Conservation (phyloP, 2,888 invertebrate genomes). For the Suillia variegata region DNA sequence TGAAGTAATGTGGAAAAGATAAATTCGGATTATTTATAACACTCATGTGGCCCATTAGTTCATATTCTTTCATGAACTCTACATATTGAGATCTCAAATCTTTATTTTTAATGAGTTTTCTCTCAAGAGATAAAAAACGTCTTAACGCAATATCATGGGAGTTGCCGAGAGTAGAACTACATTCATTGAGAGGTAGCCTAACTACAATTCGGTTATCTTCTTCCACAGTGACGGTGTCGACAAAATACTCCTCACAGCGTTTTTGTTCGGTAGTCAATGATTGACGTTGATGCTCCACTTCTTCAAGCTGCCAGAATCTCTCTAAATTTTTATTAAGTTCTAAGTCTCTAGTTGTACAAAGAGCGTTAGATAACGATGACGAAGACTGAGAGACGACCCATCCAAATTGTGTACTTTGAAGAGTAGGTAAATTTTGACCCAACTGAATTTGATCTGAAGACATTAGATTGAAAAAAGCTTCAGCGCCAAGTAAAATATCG, state of each 20-base stretch:
- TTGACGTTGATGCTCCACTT: not conserved
- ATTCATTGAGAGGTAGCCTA: not conserved
- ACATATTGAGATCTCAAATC: not conserved
- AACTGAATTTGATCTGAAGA: constrained; percentile 6
- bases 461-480: constrained; percentile 14
- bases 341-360: not conserved
- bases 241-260: not conserved
- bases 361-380: not conserved
- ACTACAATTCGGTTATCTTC: not conserved
- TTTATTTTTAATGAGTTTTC: not conserved
- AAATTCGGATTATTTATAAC: not conserved
- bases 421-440: constrained; percentile 6
- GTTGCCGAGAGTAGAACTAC: too few species aligned
- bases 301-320: not conserved
- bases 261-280: not conserved
- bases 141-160: too few species aligned
- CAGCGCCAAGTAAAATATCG: constrained; percentile 14
- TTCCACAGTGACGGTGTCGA: not conserved
- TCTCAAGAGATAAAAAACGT: not conserved
- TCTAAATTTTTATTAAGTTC: not conserved
- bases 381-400: constrained; percentile 9
- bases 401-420: constrained; percentile 14
- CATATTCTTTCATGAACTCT: not conserved
- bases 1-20: constrained; percentile 10
- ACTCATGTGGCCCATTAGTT: constrained; percentile 2